A percentile compares a stretch with the other conserved stretches of the same genome.
phyloP scores from a whole-genome alignment of 2,113 vertebrate genomes.

The Parus major region DNA sequence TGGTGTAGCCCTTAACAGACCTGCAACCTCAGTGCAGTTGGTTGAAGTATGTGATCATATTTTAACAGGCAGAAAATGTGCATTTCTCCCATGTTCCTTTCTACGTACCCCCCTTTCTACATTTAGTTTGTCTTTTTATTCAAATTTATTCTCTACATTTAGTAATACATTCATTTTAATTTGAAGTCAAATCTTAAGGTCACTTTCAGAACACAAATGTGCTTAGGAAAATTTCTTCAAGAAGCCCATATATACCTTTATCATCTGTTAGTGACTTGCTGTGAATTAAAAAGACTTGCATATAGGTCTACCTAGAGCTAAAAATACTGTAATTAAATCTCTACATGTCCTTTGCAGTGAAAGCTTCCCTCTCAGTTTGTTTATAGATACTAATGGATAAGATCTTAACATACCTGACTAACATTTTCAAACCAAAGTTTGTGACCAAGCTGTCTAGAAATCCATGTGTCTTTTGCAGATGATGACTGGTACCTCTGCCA shows the following conservation, averaged over 20 bases:
- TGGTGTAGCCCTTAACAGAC: background rate
- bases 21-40: background rate
- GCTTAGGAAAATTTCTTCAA: background rate
- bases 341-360: background rate
- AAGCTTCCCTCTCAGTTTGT: background rate
- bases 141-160: background rate
- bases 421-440: background rate
- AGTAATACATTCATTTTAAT: background rate
- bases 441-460: background rate
- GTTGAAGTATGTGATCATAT: background rate
- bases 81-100: background rate
- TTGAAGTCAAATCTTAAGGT: background rate
- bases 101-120: background rate
- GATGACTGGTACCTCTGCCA: conserved; percentile 86
- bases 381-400: background rate
- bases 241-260: background rate
- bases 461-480: conserved; percentile 63
- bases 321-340: background rate
- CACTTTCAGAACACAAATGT: background rate
- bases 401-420: background rate
- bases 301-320: background rate
- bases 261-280: background rate
- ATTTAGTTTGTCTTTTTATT: background rate
- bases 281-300: background rate
- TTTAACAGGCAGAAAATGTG: background rate